Conservation (phyloP, 2,113 vertebrate genomes). For the Apodemus speciosus region DNA sequence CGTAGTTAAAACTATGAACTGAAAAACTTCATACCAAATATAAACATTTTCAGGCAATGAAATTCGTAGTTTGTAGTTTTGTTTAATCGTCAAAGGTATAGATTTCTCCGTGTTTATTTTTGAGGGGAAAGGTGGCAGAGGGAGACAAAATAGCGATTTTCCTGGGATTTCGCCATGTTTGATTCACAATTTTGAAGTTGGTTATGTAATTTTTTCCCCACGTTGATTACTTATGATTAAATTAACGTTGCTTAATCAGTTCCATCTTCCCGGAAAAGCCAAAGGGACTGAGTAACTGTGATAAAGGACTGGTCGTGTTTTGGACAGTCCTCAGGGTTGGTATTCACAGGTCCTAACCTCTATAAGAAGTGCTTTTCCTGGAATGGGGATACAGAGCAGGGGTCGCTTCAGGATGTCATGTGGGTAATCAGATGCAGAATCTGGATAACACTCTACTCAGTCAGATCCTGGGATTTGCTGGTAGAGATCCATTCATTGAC, state of each 20-base stretch:
- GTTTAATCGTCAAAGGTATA: conserved; percentile 25
- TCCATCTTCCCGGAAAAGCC: conserved; percentile 35
- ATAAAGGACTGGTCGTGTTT: not conserved
- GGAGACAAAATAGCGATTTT: not conserved
- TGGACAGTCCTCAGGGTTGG: conserved; percentile 1
- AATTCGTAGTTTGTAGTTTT: not conserved
- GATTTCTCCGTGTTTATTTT: conserved; percentile 26
- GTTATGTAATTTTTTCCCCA: conserved; percentile 77
- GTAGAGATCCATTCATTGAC: conserved; percentile 46
- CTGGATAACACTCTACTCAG: conserved; percentile 30
- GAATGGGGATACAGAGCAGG: not conserved
- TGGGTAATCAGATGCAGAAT: not conserved
- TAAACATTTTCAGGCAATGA: not conserved
- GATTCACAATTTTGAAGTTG: conserved; percentile 75
- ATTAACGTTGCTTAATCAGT: conserved; percentile 68
- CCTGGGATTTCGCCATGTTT: conserved; percentile 75
- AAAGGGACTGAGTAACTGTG: not conserved
- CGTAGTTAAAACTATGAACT: not conserved
- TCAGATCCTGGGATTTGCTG: conserved; percentile 26
- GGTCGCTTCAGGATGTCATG: not conserved
- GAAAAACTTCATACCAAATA: not conserved
- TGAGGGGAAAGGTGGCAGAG: not conserved
- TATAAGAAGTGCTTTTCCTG: not conserved
- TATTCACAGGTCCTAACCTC: not conserved
- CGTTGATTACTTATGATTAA: conserved; percentile 75